phyloP scores from a whole-genome alignment of 2,888 invertebrate species.

The Syrphus vitripennis region DNA sequence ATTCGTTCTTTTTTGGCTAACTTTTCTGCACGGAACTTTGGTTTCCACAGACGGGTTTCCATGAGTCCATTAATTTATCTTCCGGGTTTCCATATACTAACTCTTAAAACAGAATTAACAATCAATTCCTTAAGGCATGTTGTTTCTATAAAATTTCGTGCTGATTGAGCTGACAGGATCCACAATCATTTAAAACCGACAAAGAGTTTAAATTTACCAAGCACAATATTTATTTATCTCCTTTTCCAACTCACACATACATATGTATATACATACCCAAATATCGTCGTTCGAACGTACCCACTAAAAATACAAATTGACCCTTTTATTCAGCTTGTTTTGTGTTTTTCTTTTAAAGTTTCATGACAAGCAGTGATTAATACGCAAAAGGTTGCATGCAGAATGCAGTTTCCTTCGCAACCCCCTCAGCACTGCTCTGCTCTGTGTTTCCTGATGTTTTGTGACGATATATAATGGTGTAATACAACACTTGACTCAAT shows the following conservation, averaged over 20 bases:
- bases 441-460: too few relatives aligned
- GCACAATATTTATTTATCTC: background rate
- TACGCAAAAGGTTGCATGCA: slow-evolving; percentile 32
- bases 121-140: background rate
- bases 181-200: background rate
- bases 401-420: slow-evolving; percentile 39
- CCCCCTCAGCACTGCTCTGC: too few relatives aligned
- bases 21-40: too few relatives aligned
- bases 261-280: background rate
- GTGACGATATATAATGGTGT: slow-evolving; percentile 54
- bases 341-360: background rate
- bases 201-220: background rate
- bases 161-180: background rate
- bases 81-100: background rate
- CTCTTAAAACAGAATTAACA: background rate
- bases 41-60: background rate
- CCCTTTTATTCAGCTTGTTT: slow-evolving; percentile 3
- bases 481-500: slow-evolving; percentile 64
- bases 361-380: slow-evolving; percentile 52
- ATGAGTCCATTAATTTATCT: background rate
- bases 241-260: background rate
- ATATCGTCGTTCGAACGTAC: background rate
- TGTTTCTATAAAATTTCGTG: background rate
- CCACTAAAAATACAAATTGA: background rate
- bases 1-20: too few relatives aligned